These are phyloP conservation scores for Dipodomys merriami DNA, from an alignment of 2,113 vertebrate species.

Conservation along the genomic window DNA sequence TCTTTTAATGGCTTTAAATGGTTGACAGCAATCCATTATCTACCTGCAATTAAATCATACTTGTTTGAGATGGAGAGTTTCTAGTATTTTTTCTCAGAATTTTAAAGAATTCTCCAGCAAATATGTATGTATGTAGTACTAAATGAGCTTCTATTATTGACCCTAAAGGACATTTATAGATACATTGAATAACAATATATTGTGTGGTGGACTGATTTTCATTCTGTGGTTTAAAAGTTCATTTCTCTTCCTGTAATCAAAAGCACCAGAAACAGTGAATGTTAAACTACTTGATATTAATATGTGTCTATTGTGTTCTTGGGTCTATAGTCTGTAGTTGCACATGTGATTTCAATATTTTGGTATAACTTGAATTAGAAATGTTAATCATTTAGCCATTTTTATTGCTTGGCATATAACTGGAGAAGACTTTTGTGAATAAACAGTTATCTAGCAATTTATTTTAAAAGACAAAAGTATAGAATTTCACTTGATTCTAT, in stretches of 20 bases:
- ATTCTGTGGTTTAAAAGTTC: not conserved
- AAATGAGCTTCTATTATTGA: constrained; percentile 9
- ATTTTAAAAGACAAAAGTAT: not conserved
- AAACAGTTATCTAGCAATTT: not conserved
- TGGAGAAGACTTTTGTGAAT: constrained; percentile 9
- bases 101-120: constrained; percentile 7
- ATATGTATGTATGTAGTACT: not conserved
- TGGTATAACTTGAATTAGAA: not conserved
- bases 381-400: not conserved
- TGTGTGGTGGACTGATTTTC: not conserved
- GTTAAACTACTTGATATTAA: not conserved
- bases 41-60: not conserved
- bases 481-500: not conserved
- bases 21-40: not conserved
- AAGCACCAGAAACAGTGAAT: not conserved
- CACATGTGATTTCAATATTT: not conserved
- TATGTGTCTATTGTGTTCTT: not conserved
- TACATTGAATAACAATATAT: not conserved
- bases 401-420: not conserved
- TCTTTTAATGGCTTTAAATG: not conserved
- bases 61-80: constrained; percentile 17
- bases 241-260: not conserved
- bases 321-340: not conserved
- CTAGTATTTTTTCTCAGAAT: not conserved
- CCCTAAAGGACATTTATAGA: not conserved